These are phyloP conservation scores for Campylorhamphus procurvoides DNA, from an alignment of 2,113 vertebrate species.

Conservation along the genomic window DNA sequence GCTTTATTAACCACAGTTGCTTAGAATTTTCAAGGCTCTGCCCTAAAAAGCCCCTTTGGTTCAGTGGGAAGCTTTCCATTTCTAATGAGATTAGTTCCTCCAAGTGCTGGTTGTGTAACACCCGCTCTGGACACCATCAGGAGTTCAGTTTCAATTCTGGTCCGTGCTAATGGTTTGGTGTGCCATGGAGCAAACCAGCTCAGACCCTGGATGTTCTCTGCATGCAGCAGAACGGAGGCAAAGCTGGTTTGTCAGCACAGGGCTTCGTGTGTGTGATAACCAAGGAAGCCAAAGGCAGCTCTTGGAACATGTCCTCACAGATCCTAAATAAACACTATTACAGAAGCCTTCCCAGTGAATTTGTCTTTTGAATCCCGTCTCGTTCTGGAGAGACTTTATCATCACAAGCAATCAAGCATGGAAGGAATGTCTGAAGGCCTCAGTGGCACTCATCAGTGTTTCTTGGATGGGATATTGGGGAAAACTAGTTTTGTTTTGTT, in stretches of 20 bases:
- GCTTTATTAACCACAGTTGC: not conserved
- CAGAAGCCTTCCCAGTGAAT: not conserved
- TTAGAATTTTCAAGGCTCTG: not conserved
- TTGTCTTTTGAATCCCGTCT: not conserved
- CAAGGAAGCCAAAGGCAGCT: not conserved
- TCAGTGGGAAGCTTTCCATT: not conserved
- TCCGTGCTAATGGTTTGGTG: not conserved
- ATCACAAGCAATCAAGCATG: not conserved
- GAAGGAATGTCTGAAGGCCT: conserved; percentile 10
- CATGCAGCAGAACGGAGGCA: not conserved
- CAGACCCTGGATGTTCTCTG: not conserved
- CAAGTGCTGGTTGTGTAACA: not conserved
- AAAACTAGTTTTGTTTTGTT: conserved; percentile 22
- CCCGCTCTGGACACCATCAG: not conserved
- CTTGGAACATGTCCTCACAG: not conserved
- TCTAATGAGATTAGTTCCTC: not conserved
- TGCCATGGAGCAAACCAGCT: not conserved
- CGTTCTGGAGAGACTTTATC: not conserved
- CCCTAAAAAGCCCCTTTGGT: not conserved
- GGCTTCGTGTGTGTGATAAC: not conserved
- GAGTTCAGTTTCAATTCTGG: not conserved
- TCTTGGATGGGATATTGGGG: conserved; percentile 6
- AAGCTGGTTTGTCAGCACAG: not conserved
- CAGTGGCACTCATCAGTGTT: not conserved
- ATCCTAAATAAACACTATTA: not conserved